Percentiles rank a stretch among this genome's conserved stretches.
Evolutionary conservation across 1,140 invertebrate genomes (phyloP).

Genomic region (Bombus vancouverensis): DNA sequence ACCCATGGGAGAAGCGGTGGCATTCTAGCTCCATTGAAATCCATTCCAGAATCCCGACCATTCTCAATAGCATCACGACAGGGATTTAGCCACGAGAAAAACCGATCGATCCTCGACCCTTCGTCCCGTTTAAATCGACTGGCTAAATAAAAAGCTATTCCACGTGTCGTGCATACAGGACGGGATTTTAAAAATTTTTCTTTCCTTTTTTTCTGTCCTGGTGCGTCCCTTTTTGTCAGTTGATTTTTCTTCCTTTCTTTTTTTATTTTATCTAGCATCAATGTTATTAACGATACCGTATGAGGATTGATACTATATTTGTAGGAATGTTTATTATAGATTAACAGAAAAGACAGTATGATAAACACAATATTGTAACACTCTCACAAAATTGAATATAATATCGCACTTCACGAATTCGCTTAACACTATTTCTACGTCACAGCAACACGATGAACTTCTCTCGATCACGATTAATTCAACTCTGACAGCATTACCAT

Average conservation of each 20-base stretch:
- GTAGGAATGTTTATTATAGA: too few species aligned
- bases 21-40: slow-evolving; percentile 39
- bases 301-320: too few species aligned
- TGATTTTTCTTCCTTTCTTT: neutral
- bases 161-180: neutral
- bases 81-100: slow-evolving; percentile 40
- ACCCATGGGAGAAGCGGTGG: slow-evolving; percentile 18
- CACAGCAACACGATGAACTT: too few species aligned
- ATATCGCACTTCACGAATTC: too few species aligned
- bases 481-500: too few species aligned
- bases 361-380: too few species aligned
- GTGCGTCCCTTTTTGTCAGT: neutral
- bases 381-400: too few species aligned
- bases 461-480: too few species aligned
- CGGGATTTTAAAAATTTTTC: neutral
- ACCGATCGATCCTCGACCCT: slow-evolving; percentile 32
- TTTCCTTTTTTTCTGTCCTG: neutral
- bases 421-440: too few species aligned
- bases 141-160: slow-evolving; percentile 35
- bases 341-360: too few species aligned
- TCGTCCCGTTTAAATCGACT: slow-evolving; percentile 31
- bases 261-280: too few species aligned
- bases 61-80: slow-evolving; percentile 40
- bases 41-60: slow-evolving; percentile 42
- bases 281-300: too few species aligned